phyloP scores from a whole-genome alignment of 2,888 invertebrate genomes.

The Hemistola chrysoprasaria region DNA sequence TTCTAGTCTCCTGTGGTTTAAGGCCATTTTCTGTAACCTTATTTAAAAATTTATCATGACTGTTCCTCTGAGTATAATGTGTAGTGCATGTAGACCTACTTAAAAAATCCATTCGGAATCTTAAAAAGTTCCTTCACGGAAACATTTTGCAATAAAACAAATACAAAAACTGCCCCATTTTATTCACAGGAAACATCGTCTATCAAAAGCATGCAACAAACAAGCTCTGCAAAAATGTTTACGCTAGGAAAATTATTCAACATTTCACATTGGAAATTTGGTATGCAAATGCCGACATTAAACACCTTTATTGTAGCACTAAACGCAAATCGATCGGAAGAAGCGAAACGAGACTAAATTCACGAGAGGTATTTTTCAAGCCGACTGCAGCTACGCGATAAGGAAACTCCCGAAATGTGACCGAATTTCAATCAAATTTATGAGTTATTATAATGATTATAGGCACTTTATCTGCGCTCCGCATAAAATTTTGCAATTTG shows the following conservation, averaged over 20 bases:
- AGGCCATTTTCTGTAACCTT: too few relatives aligned
- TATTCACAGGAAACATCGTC: slow-evolving; percentile 19
- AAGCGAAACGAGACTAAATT: slow-evolving; percentile 54
- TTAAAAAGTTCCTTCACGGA: not conserved
- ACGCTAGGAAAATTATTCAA: slow-evolving; percentile 39
- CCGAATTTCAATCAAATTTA: slow-evolving; percentile 82
- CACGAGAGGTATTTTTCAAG: slow-evolving; percentile 74
- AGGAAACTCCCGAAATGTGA: slow-evolving; percentile 73
- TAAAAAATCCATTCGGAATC: too few relatives aligned
- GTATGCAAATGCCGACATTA: slow-evolving; percentile 68
- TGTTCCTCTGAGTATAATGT: too few relatives aligned
- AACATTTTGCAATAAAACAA: not conserved
- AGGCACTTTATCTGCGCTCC: slow-evolving; percentile 73
- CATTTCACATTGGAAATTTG: slow-evolving; percentile 53
- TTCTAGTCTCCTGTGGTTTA: too few relatives aligned
- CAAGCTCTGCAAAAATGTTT: slow-evolving; percentile 38
- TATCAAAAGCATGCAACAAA: slow-evolving; percentile 33
- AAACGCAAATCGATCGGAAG: slow-evolving; percentile 77
- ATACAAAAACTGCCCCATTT: slow-evolving; percentile 4
- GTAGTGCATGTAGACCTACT: too few relatives aligned
- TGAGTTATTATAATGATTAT: slow-evolving; percentile 81
- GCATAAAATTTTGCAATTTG: slow-evolving; percentile 77
- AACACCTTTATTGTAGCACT: slow-evolving; percentile 70
- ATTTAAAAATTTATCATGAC: too few relatives aligned
- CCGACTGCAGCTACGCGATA: slow-evolving; percentile 77